Base-by-base conservation (phyloP, 2,888 invertebrate species). In the Chaitophorus viminalis region DNA sequence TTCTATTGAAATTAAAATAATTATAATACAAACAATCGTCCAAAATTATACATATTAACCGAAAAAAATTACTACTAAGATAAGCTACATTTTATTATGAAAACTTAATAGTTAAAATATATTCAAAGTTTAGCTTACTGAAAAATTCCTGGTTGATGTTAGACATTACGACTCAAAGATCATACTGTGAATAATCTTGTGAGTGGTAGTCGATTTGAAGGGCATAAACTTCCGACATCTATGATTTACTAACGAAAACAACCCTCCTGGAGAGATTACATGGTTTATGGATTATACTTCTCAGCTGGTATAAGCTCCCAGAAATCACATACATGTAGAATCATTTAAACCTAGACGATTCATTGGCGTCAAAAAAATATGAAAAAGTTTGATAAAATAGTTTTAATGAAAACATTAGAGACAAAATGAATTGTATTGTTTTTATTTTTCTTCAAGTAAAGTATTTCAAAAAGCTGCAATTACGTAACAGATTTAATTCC, bases 121-220 rank as follows among this genome's bases (percentile, higher is more conserved):
- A 75, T 65, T 84, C 14, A 65, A 76, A 77, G 33, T 65, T 46
- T 17, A n/a, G 75, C 87, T 87, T 65, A 87, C 87, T 81, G 65
- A 87, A 87, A 60, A 81, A 17, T 81, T 81, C 79, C 74, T n/a
- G 87, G 74, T 36, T 87, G 87, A 81, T 81, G 74, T 74, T 74
- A 87, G 87, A 87, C 87, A 87, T 87, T 87, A 87, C 87, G 81
- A 87, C 87, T 87, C 87, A 87, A 87, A 79, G 87, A 87, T 36
- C 87, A 87, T 87, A 87, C 87, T 87, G 87, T 87, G 87, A 87
- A 81, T 87, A 81, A 87, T 74, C 87, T 87, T 31, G 60, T 21
- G 39, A 87, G 60, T 74, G 74, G 72, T 65, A 65, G 79, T 65
- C 36, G 65, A n/a, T 74, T 81, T 87, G 78, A 79, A 74, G 81